These are phyloP conservation scores for Neogale vison DNA, from an alignment of 2,113 vertebrate species.

Conservation along the genomic window DNA sequence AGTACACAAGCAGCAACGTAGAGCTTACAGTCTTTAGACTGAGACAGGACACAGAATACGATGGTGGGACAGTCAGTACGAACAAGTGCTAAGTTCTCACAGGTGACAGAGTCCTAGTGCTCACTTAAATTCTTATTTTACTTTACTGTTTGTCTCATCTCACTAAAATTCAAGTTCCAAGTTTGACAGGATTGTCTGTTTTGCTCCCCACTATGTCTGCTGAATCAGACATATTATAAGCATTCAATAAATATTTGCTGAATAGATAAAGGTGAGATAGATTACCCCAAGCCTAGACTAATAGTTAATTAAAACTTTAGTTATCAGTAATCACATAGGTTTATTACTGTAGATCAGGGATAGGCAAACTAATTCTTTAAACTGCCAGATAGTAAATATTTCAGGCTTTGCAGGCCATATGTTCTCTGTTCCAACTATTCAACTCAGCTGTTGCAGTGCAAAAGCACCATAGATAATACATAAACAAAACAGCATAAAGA, in stretches of 20 bases:
- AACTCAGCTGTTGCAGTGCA: neutral
- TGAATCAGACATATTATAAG: neutral
- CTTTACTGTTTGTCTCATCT: neutral
- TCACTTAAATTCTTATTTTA: neutral
- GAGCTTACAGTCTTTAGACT: neutral
- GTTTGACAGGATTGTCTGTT: neutral
- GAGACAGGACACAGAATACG: neutral
- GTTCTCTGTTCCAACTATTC: neutral
- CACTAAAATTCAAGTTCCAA: neutral
- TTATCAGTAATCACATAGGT: neutral
- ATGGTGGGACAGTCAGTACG: neutral
- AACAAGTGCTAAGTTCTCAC: neutral
- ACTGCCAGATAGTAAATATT: neutral
- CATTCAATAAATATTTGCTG: neutral
- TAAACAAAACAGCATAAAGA: neutral
- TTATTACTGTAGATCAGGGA: constrained; percentile 19
- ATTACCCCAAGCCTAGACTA: neutral
- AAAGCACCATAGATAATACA: neutral
- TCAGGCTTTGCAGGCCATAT: neutral
- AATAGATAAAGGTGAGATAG: neutral
- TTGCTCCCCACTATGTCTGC: neutral
- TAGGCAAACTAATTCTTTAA: neutral
- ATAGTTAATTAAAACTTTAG: neutral
- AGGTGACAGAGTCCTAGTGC: neutral
- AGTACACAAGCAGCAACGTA: neutral